Conservation (phyloP, 2,113 vertebrate species). For the Paratilapia polleni region DNA sequence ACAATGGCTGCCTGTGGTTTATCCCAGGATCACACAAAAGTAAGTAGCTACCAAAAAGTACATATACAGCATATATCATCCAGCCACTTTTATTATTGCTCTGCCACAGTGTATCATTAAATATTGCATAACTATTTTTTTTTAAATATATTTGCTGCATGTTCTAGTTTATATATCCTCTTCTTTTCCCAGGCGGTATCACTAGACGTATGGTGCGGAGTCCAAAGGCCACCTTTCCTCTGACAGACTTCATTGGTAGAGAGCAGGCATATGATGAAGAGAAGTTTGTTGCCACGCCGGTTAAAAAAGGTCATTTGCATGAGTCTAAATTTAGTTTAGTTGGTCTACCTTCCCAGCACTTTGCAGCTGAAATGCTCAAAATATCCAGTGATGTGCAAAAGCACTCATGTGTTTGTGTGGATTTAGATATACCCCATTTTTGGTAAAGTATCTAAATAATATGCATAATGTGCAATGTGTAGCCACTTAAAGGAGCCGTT, state of each 20-base stretch:
- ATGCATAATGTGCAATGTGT: no score
- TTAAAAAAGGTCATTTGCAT: constrained; percentile 86
- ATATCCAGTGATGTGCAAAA: no score
- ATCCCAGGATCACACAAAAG: constrained; percentile 92
- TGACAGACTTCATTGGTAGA: constrained; percentile 85
- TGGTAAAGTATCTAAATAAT: no score
- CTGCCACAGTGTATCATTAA: neutral
- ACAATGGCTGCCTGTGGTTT: constrained; percentile 95
- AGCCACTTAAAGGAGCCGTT: no score
- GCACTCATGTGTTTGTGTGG: no score
- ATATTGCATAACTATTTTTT: neutral
- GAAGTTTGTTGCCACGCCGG: constrained; percentile 84
- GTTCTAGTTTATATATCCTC: neutral
- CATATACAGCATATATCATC: neutral
- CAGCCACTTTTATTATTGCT: neutral
- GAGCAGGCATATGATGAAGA: constrained; percentile 78
- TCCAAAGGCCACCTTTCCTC: constrained; percentile 72
- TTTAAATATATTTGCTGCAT: neutral
- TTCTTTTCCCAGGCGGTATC: constrained; percentile 81
- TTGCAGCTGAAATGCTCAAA: neutral
- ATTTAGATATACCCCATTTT: no score
- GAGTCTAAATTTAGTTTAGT: neutral
- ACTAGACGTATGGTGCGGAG: constrained; percentile 88
- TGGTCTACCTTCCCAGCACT: neutral
- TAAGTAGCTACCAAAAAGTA: constrained; percentile 64